Base-by-base conservation (phyloP, 2,113 vertebrate genomes). In the Axis porcinus region DNA sequence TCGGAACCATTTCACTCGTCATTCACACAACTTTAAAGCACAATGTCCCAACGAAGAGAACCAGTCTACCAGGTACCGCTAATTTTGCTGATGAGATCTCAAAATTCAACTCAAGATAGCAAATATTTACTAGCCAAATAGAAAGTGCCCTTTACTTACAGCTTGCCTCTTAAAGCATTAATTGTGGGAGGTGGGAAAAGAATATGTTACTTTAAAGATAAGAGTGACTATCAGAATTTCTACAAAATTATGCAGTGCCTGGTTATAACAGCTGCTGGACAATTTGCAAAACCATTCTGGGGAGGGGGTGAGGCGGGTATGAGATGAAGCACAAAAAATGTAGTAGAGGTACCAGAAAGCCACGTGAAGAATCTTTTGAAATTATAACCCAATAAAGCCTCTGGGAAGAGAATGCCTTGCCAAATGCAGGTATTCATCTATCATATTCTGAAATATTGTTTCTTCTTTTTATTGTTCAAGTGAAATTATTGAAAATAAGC, bases 381-480 rank as follows among this genome's bases (percentile, higher is more conserved):
- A 94, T 94, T 70, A 36, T 45, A 96, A 83, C 60, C 60, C 92
- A 86, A 83, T 79, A 76, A 95, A 62, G 36, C 79, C 62, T 93
- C 40, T 89, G 93, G 93, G 79, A 95, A 95, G 64, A 95, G 43
- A 74, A 47, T 89, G 89, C n/a, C 67, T 93, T 85, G 60, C 40
- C 60, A 93, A 86, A 93, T 78, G 83, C 30, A 86, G 21, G 50
- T 82, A 47, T 70, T 86, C 93, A 83, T 86, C 47, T 81, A 89
- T 94, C 74, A 55, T 43, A 60, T 47, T 67, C 54, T 85, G 86
- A 95, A 91, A 82, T 60, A 60, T 17, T 16, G 78, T 58, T 93
- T 89, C 45, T 94, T 86, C 21, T 91, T 55, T 60, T 95, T 87
- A 85, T 93, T 95, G 33, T 89, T 83, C 21, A 92, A 78, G 60